Evolutionary conservation across 2,888 invertebrate species (phyloP), one percentile per base, ranked within the genome.

Genomic region (Tineola bisselliella): DNA sequence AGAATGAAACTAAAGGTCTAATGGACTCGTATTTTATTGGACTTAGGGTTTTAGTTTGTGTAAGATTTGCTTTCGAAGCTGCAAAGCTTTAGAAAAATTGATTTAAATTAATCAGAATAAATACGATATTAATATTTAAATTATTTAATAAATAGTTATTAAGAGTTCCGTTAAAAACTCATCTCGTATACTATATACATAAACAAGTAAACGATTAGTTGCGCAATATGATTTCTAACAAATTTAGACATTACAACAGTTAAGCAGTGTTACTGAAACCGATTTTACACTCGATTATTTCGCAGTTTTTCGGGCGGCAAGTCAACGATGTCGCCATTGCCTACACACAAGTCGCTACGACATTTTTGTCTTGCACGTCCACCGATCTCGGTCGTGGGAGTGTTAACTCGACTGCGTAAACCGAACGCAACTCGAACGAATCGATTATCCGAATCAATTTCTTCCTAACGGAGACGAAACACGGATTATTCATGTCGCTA

Each of bases 401-500:
- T 70, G 66, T 64, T 69, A 70, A 71, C 79, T 75, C 77, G 70
- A 71, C 81, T 75, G 78, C 79, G 78, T 76, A 76, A 79, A 76
- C 78, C 71, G 74, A 76, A 83, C 77, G 82, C 79, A 79, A 83
- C 84, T 78, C 81, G 75, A 67, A 74, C 81, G 62, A 81, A 87
- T 81, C 79, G 83, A 84, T 87, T 84, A 76, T 69, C 15, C 15
- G 13, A 43, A 83, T 81, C 81, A 83, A 83, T 82, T 84, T 84
- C 84, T 81, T 79, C 76, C 83, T 86, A 87, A 86, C 86, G 84
- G 86, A 76, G 79, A 76, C 73, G 79, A 18, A 25, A 56, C 56
- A 25, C 19, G 56, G 11, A 11, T 3, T 17, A 13, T n/a, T 17
- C 15, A 17, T 52, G 15, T 52, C 52, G 76, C 77, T 78, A 83